These are phyloP conservation scores for Andrena cerasifolii DNA, from an alignment of 1,140 invertebrate species.

Conservation along the genomic window DNA sequence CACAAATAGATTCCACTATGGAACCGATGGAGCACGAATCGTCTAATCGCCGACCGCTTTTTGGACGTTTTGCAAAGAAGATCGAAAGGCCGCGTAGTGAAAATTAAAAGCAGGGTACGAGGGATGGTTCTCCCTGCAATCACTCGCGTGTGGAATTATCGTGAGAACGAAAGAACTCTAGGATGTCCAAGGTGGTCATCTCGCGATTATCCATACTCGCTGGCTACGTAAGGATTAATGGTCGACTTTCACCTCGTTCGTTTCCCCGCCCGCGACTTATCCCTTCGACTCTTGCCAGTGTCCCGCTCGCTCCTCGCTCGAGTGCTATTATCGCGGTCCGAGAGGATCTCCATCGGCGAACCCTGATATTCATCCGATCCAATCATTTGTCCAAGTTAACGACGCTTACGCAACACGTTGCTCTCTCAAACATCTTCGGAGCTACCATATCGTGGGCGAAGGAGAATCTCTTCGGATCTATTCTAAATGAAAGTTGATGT, in stretches of 20 bases:
- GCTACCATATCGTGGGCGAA: not conserved
- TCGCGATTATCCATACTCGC: slow-evolving; percentile 47
- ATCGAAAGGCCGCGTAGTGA: not conserved
- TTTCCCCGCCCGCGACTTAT: slow-evolving; percentile 16
- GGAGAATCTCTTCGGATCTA: no score
- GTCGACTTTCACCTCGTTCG: slow-evolving; percentile 63
- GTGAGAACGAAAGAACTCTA: slow-evolving; percentile 55
- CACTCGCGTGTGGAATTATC: slow-evolving; percentile 46
- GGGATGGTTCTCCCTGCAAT: slow-evolving; percentile 27
- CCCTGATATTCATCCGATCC: not conserved
- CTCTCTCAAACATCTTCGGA: not conserved
- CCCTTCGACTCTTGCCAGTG: not conserved
- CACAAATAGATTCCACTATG: no score
- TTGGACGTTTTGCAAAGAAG: not conserved
- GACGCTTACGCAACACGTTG: not conserved
- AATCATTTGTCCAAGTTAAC: not conserved
- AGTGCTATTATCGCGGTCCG: not conserved
- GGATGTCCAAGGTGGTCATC: slow-evolving; percentile 63
- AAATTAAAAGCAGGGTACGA: not conserved
- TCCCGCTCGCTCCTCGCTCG: not conserved
- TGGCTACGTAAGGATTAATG: slow-evolving; percentile 54
- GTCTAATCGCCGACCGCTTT: not conserved
- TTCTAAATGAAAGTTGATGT: no score
- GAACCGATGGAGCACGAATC: no score
- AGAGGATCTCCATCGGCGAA: not conserved